phyloP scores from a whole-genome alignment of 2,113 vertebrate species.

The Caranx ignobilis region DNA sequence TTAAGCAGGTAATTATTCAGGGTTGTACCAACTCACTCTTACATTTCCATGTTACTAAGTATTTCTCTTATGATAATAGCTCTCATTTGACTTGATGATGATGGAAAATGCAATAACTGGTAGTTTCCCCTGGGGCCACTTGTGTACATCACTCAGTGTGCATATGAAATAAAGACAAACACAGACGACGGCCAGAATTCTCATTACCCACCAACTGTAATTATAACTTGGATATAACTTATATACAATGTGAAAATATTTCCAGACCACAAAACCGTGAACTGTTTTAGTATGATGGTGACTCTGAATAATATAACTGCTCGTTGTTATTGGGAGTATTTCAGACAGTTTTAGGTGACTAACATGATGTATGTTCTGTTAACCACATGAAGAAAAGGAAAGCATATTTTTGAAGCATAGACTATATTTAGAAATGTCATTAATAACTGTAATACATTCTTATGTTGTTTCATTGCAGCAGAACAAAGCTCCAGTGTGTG shows the following conservation, averaged over 20 bases:
- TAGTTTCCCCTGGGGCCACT: conserved; percentile 17
- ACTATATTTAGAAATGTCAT: conserved; percentile 16
- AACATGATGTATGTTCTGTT: neutral
- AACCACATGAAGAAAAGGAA: neutral
- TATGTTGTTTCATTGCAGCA: conserved; percentile 11
- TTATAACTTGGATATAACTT: conserved; percentile 32
- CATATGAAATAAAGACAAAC: conserved; percentile 33
- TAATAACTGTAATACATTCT: conserved; percentile 7
- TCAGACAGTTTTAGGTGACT: neutral
- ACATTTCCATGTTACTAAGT: conserved; percentile 6
- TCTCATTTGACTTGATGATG: conserved; percentile 29
- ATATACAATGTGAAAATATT: conserved; percentile 34
- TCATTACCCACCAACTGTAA: conserved; percentile 14
- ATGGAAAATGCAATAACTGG: conserved; percentile 21
- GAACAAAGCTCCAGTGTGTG: conserved; percentile 3
- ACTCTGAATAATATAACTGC: conserved; percentile 7
- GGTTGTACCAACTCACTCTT: conserved; percentile 19
- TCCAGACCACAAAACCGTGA: conserved; percentile 24
- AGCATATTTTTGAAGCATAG: neutral
- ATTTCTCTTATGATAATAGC: conserved; percentile 13
- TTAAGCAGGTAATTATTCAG: conserved; percentile 24
- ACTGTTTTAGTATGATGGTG: conserved; percentile 11
- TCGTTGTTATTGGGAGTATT: conserved; percentile 8
- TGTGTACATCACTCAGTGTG: conserved; percentile 14
- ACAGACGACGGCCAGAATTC: conserved; percentile 8